Evolutionary conservation across 2,888 invertebrate species (phyloP), one percentile per base, ranked within the genome.

Genomic region (Spodoptera picta): DNA sequence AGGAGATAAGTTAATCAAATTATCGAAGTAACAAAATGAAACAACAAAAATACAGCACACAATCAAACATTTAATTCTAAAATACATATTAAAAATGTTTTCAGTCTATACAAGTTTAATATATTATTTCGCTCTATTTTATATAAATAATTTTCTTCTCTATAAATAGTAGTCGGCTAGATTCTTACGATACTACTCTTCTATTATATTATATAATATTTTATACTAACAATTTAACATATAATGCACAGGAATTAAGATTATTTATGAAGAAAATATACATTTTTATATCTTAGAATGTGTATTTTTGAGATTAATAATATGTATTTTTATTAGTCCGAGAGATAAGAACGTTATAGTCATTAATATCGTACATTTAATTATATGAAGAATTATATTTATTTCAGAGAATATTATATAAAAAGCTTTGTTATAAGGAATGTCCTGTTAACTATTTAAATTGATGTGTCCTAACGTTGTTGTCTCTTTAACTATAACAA

Each of bases 41-140:
- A 36, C 36, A 9, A 36, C 65, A 60, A 9, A 9, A 7, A 23
- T 60, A 68, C 62, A 79, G 80, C 86, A 86, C 86, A 85, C 87
- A 81, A 80, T 77, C 77, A 79, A 86, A 85, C 83, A 81, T 85
- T 85, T 86, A 85, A 77, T 86, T 82, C 81, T 84, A 81, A 85
- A 84, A 80, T 81, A 83, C 76, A 83, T 78, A 70, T 76, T 76
- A 76, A 76, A 82, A 80, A 80, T 73, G 81, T 86, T 36, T 36
- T 36, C 86, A 86, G 86, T 86, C 86, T 85, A 85, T 81, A 82
- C 82, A 83, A 75, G 78, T 81, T 81, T 79, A 76, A 81, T 80
- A 80, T 81, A 80, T 80, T 80, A 81, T 76, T 84, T 79, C 79
- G 83, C 69, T 83, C 78, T 82, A 84, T 81, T 79, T 81, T 65